Base-by-base conservation (phyloP, 2,888 invertebrate species). In the Peribatodes rhomboidaria region DNA sequence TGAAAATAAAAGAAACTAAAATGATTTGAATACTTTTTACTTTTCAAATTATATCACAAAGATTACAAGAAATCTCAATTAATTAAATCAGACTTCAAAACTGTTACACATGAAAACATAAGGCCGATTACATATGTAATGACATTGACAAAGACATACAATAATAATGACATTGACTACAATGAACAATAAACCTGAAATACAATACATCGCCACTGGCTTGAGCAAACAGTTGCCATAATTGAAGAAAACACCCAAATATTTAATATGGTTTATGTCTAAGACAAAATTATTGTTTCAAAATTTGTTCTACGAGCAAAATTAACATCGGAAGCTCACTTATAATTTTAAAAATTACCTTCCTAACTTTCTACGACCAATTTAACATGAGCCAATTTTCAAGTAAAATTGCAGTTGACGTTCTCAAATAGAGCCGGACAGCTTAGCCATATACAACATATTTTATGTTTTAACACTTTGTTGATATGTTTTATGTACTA, bases 401-500 rank as follows among this genome's bases (percentile, higher is more conserved):
- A 61, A 67, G 58, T n/a, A 44, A 71, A 70, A 62, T 42, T n/a
- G 42, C n/a, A 53, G 55, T 65, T 65, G 54, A 68, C 67, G 67
- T 65, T 66, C 62, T 73, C 72, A 73, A 67, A 63, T 75, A 75
- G 81, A 76, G 69, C 70, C 77, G 73, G 79, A 73, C 74, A 77
- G 67, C 72, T 74, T 69, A 75, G 67, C 60, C 62, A 71, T 68
- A 59, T 70, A 80, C 74, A 83, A 80, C 78, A 27, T 49, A 39
- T 58, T 47, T 57, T 16, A 79, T 81, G 74, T 81, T 85, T 85
- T 79, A 80, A 85, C 78, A 73, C 78, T 85, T 85, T 22, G 41
- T 84, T 92, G 92, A 92, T 92, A 92, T 92, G 92, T 92, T 88
- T 89, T 81, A 88, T 92, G 89, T 92, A 90, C 89, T 91, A 90